Evolutionary conservation across 2,888 invertebrate species (phyloP).

Genomic region (Cheilosia pagana): DNA sequence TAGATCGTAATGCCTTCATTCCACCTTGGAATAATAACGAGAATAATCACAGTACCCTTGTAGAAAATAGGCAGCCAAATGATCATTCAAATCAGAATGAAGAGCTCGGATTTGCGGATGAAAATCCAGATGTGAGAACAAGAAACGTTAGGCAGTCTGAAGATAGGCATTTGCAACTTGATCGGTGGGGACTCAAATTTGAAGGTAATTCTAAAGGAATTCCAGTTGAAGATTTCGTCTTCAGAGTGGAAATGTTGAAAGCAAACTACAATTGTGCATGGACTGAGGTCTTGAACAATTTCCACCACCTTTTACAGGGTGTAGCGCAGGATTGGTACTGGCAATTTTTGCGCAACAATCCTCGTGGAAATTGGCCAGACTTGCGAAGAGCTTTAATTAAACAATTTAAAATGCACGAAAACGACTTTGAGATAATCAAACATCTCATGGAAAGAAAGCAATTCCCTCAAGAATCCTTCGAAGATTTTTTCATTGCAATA

Average conservation of each 20-base stretch:
- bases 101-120: too few species aligned
- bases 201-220: not conserved
- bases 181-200: not conserved
- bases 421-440: conserved; percentile 7
- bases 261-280: too few species aligned
- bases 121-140: too few species aligned
- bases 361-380: conserved; percentile 5
- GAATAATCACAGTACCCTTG: too few species aligned
- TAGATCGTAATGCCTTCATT: too few species aligned
- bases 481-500: conserved; percentile 25
- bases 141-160: too few species aligned
- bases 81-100: too few species aligned
- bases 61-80: too few species aligned
- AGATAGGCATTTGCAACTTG: too few species aligned
- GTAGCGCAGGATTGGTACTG: conserved; percentile 4
- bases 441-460: conserved; percentile 39
- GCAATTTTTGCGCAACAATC: conserved; percentile 5
- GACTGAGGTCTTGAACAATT: not conserved
- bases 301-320: conserved; percentile 1
- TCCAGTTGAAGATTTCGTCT: conserved; percentile 4
- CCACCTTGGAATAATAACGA: too few species aligned
- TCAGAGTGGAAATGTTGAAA: not conserved
- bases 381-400: conserved; percentile 1
- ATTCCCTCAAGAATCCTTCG: conserved; percentile 17
- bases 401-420: not conserved